Percentiles rank a stretch among this genome's conserved stretches.
Conservation (phyloP, 2,113 vertebrate genomes). For the Spheniscus mendiculus region DNA sequence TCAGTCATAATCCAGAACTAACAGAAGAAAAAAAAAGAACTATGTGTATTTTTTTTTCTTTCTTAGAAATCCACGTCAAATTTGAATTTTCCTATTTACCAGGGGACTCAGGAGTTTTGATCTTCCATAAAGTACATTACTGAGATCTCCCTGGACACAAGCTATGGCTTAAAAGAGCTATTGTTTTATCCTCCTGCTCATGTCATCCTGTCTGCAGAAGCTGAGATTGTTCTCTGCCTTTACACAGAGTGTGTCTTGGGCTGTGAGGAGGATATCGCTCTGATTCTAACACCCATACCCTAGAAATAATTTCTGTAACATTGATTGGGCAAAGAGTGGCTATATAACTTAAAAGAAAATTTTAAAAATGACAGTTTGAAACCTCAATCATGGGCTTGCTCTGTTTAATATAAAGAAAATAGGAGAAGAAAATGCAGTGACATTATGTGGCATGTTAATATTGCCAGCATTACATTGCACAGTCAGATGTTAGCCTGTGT, state of each 20-base stretch:
- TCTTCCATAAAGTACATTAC: neutral
- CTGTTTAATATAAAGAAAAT: neutral
- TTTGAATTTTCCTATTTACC: neutral
- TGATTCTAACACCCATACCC: neutral
- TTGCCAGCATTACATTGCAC: neutral
- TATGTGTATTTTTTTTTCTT: neutral
- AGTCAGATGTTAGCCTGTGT: neutral
- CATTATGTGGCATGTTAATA: neutral
- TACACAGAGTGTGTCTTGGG: neutral
- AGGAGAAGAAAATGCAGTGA: neutral
- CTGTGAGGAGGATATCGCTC: neutral
- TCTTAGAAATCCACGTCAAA: neutral
- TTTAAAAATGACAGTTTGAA: neutral
- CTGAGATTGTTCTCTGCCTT: neutral
- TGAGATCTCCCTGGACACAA: neutral
- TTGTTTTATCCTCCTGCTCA: neutral
- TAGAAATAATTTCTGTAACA: neutral
- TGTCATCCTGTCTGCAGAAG: neutral
- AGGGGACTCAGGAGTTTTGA: neutral
- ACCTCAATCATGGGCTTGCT: neutral
- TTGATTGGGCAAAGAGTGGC: neutral
- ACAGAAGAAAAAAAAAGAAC: neutral
- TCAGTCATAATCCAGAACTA: neutral
- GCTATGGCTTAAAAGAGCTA: neutral
- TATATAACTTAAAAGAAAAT: neutral